These are phyloP conservation scores for Trachelipus rathkii DNA, from an alignment of 1,140 invertebrate genomes.

Conservation along the genomic window DNA sequence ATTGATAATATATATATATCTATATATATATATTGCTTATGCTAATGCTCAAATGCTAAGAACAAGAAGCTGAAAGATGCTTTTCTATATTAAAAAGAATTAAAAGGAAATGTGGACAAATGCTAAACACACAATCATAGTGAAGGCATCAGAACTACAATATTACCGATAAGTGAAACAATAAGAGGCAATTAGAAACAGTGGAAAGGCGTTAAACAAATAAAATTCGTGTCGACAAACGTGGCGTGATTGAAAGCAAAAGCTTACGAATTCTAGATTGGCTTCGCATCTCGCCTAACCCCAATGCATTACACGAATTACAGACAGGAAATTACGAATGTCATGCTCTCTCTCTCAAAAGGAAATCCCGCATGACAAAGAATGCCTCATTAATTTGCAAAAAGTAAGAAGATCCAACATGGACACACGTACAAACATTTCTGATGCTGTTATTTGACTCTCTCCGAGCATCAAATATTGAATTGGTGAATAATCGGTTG, in stretches of 20 bases:
- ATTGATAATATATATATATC: no score
- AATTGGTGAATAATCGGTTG: not conserved
- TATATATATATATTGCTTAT: no score
- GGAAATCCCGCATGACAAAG: constrained; percentile 5
- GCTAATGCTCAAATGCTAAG: no score
- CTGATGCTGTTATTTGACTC: not conserved
- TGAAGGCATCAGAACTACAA: no score
- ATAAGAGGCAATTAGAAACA: not conserved
- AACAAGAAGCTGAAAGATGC: no score
- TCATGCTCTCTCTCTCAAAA: not conserved
- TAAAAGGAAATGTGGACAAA: no score
- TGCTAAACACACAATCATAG: no score
- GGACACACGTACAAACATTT: not conserved
- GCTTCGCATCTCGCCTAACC: not conserved
- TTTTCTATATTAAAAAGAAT: no score
- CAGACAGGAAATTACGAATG: not conserved
- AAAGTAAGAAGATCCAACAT: not conserved
- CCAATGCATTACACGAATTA: not conserved
- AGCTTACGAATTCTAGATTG: not conserved
- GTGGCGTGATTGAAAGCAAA: not conserved
- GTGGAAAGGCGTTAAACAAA: not conserved
- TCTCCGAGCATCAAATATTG: not conserved
- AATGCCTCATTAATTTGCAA: not conserved
- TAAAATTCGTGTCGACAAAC: not conserved
- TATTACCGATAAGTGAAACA: no score